These are phyloP conservation scores for Chelonoidis abingdonii DNA, from an alignment of 2,113 vertebrate genomes.

Conservation along the genomic window DNA sequence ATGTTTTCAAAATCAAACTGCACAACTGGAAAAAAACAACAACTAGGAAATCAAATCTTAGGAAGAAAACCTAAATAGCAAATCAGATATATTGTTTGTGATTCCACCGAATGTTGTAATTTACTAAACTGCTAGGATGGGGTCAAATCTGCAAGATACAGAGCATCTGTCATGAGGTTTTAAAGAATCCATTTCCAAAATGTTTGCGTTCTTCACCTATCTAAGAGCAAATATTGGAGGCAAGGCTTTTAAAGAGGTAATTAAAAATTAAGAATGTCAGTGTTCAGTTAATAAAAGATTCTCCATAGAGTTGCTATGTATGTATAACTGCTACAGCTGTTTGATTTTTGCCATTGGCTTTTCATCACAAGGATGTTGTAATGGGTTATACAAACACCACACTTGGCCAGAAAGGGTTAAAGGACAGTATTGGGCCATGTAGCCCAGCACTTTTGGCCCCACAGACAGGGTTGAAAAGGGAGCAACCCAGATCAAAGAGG, in stretches of 20 bases:
- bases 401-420: too few species aligned
- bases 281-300: not conserved
- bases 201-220: fast-evolving
- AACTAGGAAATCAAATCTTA: fast-evolving
- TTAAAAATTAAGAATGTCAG: not conserved
- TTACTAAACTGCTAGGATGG: not conserved
- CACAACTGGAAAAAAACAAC: too few species aligned
- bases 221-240: not conserved
- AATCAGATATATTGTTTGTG: too few species aligned
- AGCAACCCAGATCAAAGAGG: too few species aligned
- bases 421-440: too few species aligned
- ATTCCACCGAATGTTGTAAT: not conserved
- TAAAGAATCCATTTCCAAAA: not conserved
- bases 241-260: not conserved
- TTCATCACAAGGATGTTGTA: not conserved
- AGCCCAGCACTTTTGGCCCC: too few species aligned
- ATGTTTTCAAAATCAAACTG: not conserved
- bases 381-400: too few species aligned
- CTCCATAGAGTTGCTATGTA: fast-evolving
- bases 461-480: too few species aligned
- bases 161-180: not conserved
- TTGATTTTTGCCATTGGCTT: not conserved
- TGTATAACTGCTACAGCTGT: not conserved
- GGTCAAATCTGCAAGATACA: not conserved
- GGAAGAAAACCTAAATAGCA: not conserved